phyloP scores from a whole-genome alignment of 2,888 invertebrate species.

The Callinectes sapidus region DNA sequence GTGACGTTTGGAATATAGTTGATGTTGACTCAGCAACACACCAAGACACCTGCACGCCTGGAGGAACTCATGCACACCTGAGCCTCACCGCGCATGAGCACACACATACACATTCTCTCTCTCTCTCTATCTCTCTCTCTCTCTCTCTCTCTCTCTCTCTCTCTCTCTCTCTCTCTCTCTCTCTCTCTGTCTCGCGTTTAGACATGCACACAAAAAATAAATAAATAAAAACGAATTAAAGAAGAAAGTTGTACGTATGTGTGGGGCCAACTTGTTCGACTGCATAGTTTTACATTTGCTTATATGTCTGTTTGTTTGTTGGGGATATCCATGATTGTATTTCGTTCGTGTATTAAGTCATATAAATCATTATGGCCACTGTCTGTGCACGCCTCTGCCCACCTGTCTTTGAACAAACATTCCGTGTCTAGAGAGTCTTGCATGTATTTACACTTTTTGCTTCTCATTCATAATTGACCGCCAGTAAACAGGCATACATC shows the following conservation, averaged over 20 bases:
- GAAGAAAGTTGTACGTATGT: background rate
- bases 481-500: background rate
- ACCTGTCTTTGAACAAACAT: background rate
- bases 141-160: background rate
- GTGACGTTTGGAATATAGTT: background rate
- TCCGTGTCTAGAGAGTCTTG: background rate
- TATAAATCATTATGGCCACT: background rate
- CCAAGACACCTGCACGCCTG: background rate
- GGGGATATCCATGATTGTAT: background rate
- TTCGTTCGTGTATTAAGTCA: background rate
- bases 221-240: background rate
- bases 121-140: background rate
- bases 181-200: background rate
- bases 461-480: slow-evolving; percentile 1
- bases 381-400: background rate
- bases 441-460: background rate
- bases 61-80: background rate
- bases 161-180: background rate
- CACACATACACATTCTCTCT: background rate
- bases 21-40: background rate
- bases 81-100: background rate
- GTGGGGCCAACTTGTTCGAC: background rate
- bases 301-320: background rate
- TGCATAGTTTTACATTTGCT: background rate
- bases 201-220: background rate